Evolutionary conservation across 2,797 vertebrate species (phyloP).

Genomic region (Aplochiton taeniatus): DNA sequence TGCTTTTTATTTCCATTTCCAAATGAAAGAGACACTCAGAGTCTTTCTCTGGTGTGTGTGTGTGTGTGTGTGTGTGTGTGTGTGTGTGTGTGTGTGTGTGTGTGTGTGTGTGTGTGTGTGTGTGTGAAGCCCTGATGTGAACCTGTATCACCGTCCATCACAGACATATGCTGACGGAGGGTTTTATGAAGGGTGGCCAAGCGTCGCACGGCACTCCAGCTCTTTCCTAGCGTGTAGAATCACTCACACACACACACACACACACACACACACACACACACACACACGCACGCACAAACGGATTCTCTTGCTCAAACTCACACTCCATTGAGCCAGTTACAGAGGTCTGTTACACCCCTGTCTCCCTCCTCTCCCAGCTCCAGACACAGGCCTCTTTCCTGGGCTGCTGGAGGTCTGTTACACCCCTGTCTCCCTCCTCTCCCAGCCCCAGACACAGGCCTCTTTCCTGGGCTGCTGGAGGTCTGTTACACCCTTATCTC

Average conservation of each 20-base stretch:
- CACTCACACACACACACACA: slow-evolving; percentile 14
- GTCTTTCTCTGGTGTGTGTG: neutral
- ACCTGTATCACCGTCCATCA: slow-evolving; percentile 24
- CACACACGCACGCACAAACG: neutral
- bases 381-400: neutral
- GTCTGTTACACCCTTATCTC: neutral
- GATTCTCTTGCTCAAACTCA: neutral
- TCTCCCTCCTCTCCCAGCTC: neutral
- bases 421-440: neutral
- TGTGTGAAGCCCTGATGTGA: slow-evolving; percentile 1
- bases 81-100: slow-evolving; percentile 5
- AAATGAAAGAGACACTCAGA: too few species aligned
- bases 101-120: slow-evolving; percentile 3
- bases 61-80: slow-evolving; percentile 10
- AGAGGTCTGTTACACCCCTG: neutral
- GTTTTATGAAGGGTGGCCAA: slow-evolving; percentile 36
- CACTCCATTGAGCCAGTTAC: neutral
- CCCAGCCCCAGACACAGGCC: neutral
- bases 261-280: neutral
- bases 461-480: neutral
- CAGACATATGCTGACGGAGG: slow-evolving; percentile 44
- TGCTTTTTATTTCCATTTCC: too few species aligned
- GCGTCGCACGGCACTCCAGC: slow-evolving; percentile 27
- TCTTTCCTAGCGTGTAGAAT: slow-evolving; percentile 24
- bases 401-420: neutral